Conservation (phyloP, 2,797 vertebrate genomes). For the Fistularia commersonii region DNA sequence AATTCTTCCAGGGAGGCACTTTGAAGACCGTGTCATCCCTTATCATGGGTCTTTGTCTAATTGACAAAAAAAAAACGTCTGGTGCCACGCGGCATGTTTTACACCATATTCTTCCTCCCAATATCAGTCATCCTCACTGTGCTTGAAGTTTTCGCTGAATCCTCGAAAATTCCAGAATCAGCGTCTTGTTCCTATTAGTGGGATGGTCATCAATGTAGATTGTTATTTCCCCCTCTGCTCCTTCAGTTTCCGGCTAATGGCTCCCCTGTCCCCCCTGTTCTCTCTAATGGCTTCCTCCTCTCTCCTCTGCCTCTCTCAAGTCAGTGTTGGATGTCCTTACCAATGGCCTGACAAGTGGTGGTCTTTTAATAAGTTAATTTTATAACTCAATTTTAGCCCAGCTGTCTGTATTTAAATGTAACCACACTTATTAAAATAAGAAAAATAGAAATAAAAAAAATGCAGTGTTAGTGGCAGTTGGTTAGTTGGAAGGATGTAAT, state of each 20-base stretch:
- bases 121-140: not conserved
- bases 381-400: slow-evolving; percentile 12
- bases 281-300: slow-evolving; percentile 28
- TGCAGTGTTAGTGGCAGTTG: too few relatives aligned
- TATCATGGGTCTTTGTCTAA: slow-evolving; percentile 19
- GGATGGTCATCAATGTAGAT: slow-evolving; percentile 36
- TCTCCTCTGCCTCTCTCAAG: slow-evolving; percentile 11
- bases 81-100: not conserved
- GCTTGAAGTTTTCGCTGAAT: not conserved
- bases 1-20: slow-evolving; percentile 31
- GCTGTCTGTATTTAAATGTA: slow-evolving; percentile 21
- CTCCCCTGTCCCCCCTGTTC: slow-evolving; percentile 3
- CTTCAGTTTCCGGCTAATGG: slow-evolving; percentile 33
- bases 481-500: too few relatives aligned
- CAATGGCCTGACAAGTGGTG: slow-evolving; percentile 18
- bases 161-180: not conserved
- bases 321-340: slow-evolving; percentile 29
- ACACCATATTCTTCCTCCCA: not conserved
- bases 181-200: slow-evolving; percentile 32
- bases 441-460: too few relatives aligned
- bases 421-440: slow-evolving; percentile 23
- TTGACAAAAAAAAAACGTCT: slow-evolving; percentile 12
- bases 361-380: slow-evolving; percentile 43
- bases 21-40: slow-evolving; percentile 34
- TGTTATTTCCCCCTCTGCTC: slow-evolving; percentile 24